Evolutionary conservation across 30 jellyfish, hydroid and myxozoan genomes (phyloP).

Genomic region (Hydractinia symbiolongicarpus): DNA sequence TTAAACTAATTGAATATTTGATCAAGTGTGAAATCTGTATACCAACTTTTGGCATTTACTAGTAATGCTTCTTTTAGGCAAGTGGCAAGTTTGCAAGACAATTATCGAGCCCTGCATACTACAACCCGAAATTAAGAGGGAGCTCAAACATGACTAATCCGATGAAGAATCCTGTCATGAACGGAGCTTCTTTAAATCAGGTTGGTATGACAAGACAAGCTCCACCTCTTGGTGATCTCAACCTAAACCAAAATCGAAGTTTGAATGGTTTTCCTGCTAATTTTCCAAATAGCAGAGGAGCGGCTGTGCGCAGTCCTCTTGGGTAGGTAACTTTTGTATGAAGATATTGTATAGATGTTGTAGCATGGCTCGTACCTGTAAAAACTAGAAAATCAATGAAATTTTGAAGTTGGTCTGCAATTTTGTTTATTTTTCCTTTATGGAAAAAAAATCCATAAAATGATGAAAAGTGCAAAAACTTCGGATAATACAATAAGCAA

Average conservation of each 20-base stretch:
- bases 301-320: constrained; percentile 3
- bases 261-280: constrained; percentile 12
- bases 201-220: background rate
- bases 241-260: background rate
- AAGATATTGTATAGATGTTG: no score
- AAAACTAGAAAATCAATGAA: no score
- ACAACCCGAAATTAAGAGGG: constrained; percentile 32
- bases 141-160: constrained; percentile 19
- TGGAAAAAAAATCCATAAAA: no score
- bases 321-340: background rate
- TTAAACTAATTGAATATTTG: no score
- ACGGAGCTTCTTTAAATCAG: no score
- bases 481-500: no score
- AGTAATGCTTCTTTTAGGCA: background rate
- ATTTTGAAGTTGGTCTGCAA: no score
- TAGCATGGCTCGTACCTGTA: no score
- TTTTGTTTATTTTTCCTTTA: no score
- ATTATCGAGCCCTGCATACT: constrained; percentile 33
- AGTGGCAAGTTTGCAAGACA: constrained; percentile 31
- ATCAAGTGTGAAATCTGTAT: no score
- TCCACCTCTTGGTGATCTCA: constrained; percentile 9
- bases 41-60: no score
- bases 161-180: background rate
- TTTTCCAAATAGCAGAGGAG: background rate
- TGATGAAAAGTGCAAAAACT: no score